Evolutionary conservation across 2,888 invertebrate species (phyloP), one percentile per base, ranked within the genome.

Genomic region (Azorinus chamasolen): DNA sequence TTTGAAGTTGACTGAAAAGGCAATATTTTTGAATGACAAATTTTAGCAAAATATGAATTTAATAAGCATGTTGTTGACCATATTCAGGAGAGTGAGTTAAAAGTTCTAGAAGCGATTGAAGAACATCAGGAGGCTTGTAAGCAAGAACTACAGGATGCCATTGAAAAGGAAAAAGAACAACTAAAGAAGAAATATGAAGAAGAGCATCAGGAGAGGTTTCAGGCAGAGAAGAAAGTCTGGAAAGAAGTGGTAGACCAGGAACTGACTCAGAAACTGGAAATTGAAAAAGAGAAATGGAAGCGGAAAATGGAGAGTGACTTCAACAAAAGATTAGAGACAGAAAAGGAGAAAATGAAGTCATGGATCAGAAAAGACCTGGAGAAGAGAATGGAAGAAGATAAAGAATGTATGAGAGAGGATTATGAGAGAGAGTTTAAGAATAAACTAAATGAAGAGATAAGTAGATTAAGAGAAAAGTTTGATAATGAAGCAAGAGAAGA

Each of bases 141-240:
- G 43, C 50, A 63, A 22, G 73, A 76, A 63, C 58, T 80, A 4
- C 24, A 50, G 27, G 20, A 39, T n/a, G 50, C 70, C 2, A 66
- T 80, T 12, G 43, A 53, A 25, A 25, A 27, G 14, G 80, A 80
- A 37, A 59, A 65, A 18, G 80, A 70, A 32, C 61, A 24, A 41
- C 37, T 79, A 1, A 61, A 55, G 57, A 64, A 65, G 14, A 74
- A 75, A 48, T 68, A 72, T 61, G 78, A 75, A 5, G 55, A 66
- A 22, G 81, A 83, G 14, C 27, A 79, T 12, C 69, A 79, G 45
- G 79, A 77, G 61, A 48, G 74, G 8, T 76, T 76, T 20, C 27
- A 43, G n/a, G 50, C 69, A 5, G 83, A 83, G 76, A 80, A 80
- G 50, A 68, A 75, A 46, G 48, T 75, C 37, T 83, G 80, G 83